phyloP scores from a whole-genome alignment of 1,140 invertebrate genomes.

The Orchesella cincta region DNA sequence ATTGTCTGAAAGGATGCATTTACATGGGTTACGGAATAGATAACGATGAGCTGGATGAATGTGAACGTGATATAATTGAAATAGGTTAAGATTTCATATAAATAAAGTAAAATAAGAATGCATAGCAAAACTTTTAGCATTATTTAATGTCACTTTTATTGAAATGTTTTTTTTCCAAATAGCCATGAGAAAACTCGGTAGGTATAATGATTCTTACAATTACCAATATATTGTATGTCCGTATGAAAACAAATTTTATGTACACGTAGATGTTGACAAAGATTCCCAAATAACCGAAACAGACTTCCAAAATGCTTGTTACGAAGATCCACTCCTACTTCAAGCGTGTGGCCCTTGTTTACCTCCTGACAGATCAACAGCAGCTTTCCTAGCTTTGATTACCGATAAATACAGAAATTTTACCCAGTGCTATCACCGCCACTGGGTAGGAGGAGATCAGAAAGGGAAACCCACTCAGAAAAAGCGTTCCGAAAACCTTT shows the following conservation, averaged over 20 bases:
- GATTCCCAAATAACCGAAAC: slow-evolving; percentile 73
- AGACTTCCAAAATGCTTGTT: slow-evolving; percentile 70
- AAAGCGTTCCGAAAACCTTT: too few species aligned
- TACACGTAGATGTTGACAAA: slow-evolving; percentile 74
- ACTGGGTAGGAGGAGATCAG: not conserved
- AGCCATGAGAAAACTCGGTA: slow-evolving; percentile 70
- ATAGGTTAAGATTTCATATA: slow-evolving; percentile 57
- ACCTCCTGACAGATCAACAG: slow-evolving; percentile 67
- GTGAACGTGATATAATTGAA: slow-evolving; percentile 84
- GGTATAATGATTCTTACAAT: too few species aligned
- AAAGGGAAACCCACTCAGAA: too few species aligned
- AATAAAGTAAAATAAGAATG: not conserved
- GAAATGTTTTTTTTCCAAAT: not conserved
- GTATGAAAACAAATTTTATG: slow-evolving; percentile 24
- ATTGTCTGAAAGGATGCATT: slow-evolving; percentile 71
- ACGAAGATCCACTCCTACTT: slow-evolving; percentile 67
- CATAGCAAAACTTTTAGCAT: too few species aligned
- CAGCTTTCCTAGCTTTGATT: slow-evolving; percentile 59
- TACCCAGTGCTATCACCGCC: not conserved
- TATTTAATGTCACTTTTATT: not conserved
- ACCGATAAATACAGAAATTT: slow-evolving; percentile 17
- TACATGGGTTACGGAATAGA: slow-evolving; percentile 55
- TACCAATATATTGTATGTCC: not conserved
- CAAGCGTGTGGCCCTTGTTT: slow-evolving; percentile 78
- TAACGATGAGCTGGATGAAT: slow-evolving; percentile 89